These are phyloP conservation scores for Chironomus tentans DNA, from an alignment of 2,888 invertebrate genomes.

Conservation along the genomic window DNA sequence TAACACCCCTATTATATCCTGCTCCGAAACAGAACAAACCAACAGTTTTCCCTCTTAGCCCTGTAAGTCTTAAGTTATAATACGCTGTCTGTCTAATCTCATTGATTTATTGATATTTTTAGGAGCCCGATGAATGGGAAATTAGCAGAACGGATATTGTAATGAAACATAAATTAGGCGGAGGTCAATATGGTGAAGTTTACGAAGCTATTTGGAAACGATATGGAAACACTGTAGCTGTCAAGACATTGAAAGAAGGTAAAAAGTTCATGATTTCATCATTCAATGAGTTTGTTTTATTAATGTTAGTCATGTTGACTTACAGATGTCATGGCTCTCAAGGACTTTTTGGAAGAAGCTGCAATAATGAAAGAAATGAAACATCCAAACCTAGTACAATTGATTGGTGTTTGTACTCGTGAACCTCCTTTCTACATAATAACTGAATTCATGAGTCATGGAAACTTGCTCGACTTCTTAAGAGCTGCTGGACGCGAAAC, in stretches of 20 bases:
- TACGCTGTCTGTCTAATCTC: neutral
- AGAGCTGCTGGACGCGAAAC: slow-evolving; percentile 76
- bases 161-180: slow-evolving; percentile 95
- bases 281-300: too few relatives aligned
- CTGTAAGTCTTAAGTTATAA: slow-evolving; percentile 35
- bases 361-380: slow-evolving; percentile 99
- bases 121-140: slow-evolving; percentile 91
- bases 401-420: slow-evolving; percentile 91
- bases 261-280: neutral
- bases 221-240: slow-evolving; percentile 94
- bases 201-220: slow-evolving; percentile 96
- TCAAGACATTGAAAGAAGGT: slow-evolving; percentile 91
- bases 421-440: slow-evolving; percentile 99
- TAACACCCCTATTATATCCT: slow-evolving; percentile 94
- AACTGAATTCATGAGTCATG: slow-evolving; percentile 98
- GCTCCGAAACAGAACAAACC: slow-evolving; percentile 95
- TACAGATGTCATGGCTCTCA: slow-evolving; percentile 95
- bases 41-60: slow-evolving; percentile 87
- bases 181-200: slow-evolving; percentile 89
- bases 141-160: slow-evolving; percentile 96
- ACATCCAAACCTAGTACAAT: slow-evolving; percentile 95
- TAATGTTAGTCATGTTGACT: neutral
- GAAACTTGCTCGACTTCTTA: slow-evolving; percentile 93
- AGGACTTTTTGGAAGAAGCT: slow-evolving; percentile 98
- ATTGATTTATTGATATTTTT: neutral